These are phyloP conservation scores for Ptychoptera contaminata DNA, from an alignment of 2,888 invertebrate species.

Conservation along the genomic window DNA sequence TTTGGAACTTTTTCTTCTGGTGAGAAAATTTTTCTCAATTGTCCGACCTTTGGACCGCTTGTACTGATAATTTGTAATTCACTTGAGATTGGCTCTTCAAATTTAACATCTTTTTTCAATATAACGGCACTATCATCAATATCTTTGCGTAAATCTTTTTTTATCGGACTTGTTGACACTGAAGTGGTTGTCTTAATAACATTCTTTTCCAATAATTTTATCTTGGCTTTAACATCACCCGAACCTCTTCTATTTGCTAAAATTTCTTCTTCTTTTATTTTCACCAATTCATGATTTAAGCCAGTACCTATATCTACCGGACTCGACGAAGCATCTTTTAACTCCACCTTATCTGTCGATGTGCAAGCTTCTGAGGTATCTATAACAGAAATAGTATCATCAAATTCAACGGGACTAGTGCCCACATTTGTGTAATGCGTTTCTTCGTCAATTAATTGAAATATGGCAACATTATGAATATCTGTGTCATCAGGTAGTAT, in stretches of 20 bases:
- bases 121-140: not conserved
- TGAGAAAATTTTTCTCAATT: slow-evolving; percentile 33
- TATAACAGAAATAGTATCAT: slow-evolving; percentile 28
- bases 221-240: slow-evolving; percentile 39
- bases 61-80: slow-evolving; percentile 17
- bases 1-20: slow-evolving; percentile 8
- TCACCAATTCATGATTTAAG: slow-evolving; percentile 13
- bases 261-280: slow-evolving; percentile 24
- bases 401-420: slow-evolving; percentile 35
- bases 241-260: slow-evolving; percentile 27
- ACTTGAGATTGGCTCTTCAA: slow-evolving; percentile 12
- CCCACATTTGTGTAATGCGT: slow-evolving; percentile 32
- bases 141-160: slow-evolving; percentile 16
- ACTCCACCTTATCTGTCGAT: slow-evolving; percentile 34
- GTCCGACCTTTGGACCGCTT: slow-evolving; percentile 33
- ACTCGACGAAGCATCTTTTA: slow-evolving; percentile 36
- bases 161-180: slow-evolving; percentile 20
- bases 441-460: slow-evolving; percentile 26
- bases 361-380: slow-evolving; percentile 37
- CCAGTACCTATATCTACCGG: slow-evolving; percentile 28
- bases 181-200: slow-evolving; percentile 19
- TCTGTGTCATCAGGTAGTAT: slow-evolving; percentile 36
- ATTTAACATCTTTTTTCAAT: slow-evolving; percentile 8
- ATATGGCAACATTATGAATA: slow-evolving; percentile 20
- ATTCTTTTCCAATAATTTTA: slow-evolving; percentile 37